These are phyloP conservation scores for Leptosomus discolor DNA, from an alignment of 2,113 vertebrate species.

Conservation along the genomic window DNA sequence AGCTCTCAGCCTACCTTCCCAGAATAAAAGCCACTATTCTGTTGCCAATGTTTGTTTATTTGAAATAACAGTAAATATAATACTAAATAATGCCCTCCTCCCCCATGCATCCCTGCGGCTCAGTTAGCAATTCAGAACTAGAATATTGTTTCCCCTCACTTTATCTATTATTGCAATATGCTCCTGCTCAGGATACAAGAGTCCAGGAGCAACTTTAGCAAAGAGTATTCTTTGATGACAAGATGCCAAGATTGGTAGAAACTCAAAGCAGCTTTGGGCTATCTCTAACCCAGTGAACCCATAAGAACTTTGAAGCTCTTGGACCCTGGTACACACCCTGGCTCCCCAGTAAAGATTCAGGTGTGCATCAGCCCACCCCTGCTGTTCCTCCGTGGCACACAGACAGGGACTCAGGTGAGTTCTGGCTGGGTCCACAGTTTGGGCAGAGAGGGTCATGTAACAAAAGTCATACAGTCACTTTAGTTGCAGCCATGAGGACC, in stretches of 20 bases:
- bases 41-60: slow-evolving; percentile 42
- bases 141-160: neutral
- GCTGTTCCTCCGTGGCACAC: neutral
- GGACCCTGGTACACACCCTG: neutral
- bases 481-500: neutral
- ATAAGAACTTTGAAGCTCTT: neutral
- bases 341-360: neutral
- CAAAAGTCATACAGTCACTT: neutral
- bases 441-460: neutral
- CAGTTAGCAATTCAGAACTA: neutral
- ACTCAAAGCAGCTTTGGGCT: neutral
- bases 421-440: neutral
- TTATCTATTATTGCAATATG: neutral
- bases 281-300: neutral
- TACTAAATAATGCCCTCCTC: neutral
- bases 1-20: neutral
- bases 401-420: neutral
- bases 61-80: slow-evolving; percentile 34
- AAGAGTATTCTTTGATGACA: neutral
- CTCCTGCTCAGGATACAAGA: neutral
- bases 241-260: neutral
- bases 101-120: neutral
- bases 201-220: neutral
- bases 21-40: slow-evolving; percentile 17
- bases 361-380: neutral